Evolutionary conservation across 1,140 invertebrate genomes (phyloP).

Genomic region (Hycleus cichorii): DNA sequence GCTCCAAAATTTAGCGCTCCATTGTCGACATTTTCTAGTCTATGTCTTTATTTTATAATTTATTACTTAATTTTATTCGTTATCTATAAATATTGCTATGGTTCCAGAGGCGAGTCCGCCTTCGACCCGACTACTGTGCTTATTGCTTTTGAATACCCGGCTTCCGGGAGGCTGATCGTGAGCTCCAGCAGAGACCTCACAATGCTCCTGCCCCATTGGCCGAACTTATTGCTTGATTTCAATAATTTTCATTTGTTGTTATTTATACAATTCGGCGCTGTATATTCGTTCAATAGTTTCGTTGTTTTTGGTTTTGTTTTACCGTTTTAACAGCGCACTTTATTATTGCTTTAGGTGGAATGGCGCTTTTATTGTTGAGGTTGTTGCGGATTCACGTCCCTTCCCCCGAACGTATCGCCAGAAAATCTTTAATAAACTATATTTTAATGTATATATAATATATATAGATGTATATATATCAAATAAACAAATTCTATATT

Average conservation of each 20-base stretch:
- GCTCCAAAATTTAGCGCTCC: constrained; percentile 2
- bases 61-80: constrained; percentile 25
- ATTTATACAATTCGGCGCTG: constrained; percentile 1
- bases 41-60: constrained; percentile 7
- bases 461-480: constrained; percentile 1
- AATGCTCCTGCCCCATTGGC: constrained; percentile 5
- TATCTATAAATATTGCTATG: constrained; percentile 40
- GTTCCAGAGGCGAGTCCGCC: constrained; percentile 29
- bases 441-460: constrained; percentile 22
- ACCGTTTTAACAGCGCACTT: not conserved
- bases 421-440: constrained; percentile 39
- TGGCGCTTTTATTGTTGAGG: not conserved
- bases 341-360: constrained; percentile 5
- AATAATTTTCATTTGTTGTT: constrained; percentile 3
- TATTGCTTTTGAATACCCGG: constrained; percentile 44
- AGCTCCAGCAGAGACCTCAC: constrained; percentile 14
- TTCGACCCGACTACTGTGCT: constrained; percentile 36
- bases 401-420: constrained; percentile 35
- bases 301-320: not conserved
- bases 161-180: constrained; percentile 29
- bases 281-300: not conserved
- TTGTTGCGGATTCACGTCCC: constrained; percentile 23
- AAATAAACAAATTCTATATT: constrained; percentile 35
- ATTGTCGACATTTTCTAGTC: constrained; percentile 22
- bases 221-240: not conserved